Evolutionary conservation across 2,113 vertebrate genomes (phyloP), one percentile per base, ranked within the genome.

Genomic region (Ivindomyrus marchei): DNA sequence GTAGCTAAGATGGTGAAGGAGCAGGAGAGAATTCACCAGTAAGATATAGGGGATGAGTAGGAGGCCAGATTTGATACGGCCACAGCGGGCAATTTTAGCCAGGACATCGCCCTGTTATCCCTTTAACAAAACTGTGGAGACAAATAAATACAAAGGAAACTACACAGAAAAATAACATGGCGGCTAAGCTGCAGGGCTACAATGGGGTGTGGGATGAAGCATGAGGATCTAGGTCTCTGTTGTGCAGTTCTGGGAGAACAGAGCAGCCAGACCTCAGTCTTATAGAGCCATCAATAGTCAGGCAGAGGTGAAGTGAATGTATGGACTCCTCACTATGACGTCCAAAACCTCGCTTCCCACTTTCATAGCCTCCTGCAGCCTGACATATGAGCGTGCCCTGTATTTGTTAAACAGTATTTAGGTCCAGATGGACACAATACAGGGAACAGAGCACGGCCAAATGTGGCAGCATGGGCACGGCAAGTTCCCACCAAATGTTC

Each of bases 361-460:
- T 70, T 39, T 2, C 74, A 80, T 47, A 45, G 45, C 39, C 36
- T 46, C 36, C 36, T 17, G 13, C 56, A 85, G 50, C 9, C 56
- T 62, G 87, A 50, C 87, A 88, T 24, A 62, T 42, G 52, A 58
- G 53, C 39, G 8, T 19, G 3, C 27, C 85, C 45, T 50, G n/a
- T 87, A 70, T 74, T 74, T 87, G 31, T 53, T 90, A 7, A 85
- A 74, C 84, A 50, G 46, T 42, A 87, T 58, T 15, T 52, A 19
- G 24, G 21, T 74, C 84, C 85, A 74, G 56, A 58, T 90, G 89
- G 84, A 87, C 45, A 87, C 53, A 86, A 70, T 90, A 53, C 58
- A 84, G 74, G 8, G 45, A 56, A 45, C 19, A 89, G 89, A 90
- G 83, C 89, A 74, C 42, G 10, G 53, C 15, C 31, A 85, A 85